Conservation (phyloP, 2,113 vertebrate genomes). For the Pedetes capensis region DNA sequence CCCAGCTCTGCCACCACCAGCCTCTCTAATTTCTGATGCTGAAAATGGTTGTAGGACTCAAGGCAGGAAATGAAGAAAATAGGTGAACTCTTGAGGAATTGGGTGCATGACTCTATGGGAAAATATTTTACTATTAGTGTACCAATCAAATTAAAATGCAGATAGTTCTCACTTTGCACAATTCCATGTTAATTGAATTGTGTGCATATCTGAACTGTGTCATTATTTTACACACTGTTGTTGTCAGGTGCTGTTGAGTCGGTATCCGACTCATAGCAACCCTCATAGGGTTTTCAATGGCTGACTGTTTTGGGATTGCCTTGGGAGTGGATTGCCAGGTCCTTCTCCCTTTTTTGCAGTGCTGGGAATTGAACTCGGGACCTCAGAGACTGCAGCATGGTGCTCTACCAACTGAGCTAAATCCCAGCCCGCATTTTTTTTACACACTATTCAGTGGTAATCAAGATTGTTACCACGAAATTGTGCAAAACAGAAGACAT, state of each 20-base stretch:
- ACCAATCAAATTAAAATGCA: neutral
- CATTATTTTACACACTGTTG: neutral
- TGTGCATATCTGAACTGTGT: neutral
- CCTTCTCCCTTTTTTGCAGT: too few relatives aligned
- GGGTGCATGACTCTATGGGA: neutral
- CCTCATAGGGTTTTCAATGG: too few relatives aligned
- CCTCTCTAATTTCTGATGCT: slow-evolving; percentile 35
- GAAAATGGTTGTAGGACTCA: neutral
- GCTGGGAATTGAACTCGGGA: too few relatives aligned
- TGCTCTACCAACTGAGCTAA: too few relatives aligned
- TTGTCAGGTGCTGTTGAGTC: too few relatives aligned
- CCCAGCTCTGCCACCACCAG: neutral
- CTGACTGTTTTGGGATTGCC: too few relatives aligned
- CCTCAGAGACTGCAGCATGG: too few relatives aligned
- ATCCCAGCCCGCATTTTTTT: too few relatives aligned
- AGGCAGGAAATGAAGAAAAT: neutral
- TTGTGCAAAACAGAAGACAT: neutral
- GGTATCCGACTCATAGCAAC: too few relatives aligned
- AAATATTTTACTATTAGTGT: slow-evolving; percentile 15
- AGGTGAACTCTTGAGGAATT: neutral
- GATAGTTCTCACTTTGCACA: neutral
- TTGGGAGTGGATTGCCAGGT: too few relatives aligned
- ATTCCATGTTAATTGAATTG: neutral
- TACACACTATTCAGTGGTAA: neutral
- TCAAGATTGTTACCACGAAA: neutral